Evolutionary conservation across 2,113 vertebrate species (phyloP).

Genomic region (Crotalus horridus): DNA sequence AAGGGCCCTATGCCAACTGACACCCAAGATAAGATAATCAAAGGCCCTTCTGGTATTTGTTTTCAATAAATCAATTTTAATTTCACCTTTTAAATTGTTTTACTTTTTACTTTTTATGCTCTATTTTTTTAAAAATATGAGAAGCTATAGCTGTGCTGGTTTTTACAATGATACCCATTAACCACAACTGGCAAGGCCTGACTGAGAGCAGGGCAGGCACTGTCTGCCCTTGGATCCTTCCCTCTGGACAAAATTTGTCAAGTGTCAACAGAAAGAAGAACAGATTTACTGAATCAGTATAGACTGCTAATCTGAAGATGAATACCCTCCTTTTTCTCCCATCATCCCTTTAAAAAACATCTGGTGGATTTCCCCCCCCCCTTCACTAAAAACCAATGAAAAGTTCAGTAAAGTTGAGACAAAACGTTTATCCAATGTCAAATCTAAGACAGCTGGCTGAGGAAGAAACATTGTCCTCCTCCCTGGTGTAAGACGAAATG

Average conservation of each 20-base stretch:
- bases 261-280: not conserved
- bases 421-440: constrained; percentile 16
- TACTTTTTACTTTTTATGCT: not conserved
- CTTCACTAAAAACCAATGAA: not conserved
- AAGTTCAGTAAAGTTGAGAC: not conserved
- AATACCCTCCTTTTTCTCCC: constrained; percentile 13
- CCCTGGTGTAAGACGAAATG: not conserved
- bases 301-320: not conserved
- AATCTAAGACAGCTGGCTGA: constrained; percentile 13
- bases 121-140: not conserved
- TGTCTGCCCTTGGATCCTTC: not conserved
- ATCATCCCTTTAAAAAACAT: not conserved
- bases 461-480: not conserved
- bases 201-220: not conserved
- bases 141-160: not conserved
- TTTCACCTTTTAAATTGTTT: not conserved
- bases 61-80: not conserved
- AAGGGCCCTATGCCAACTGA: not conserved
- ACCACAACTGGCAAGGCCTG: not conserved
- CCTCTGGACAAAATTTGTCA: not conserved
- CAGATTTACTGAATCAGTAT: not conserved
- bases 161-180: not conserved
- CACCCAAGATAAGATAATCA: not conserved
- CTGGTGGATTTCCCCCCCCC: fast-evolving
- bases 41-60: not conserved